Evolutionary conservation across 1,140 invertebrate species (phyloP).

Genomic region (Eufriesea mexicana): DNA sequence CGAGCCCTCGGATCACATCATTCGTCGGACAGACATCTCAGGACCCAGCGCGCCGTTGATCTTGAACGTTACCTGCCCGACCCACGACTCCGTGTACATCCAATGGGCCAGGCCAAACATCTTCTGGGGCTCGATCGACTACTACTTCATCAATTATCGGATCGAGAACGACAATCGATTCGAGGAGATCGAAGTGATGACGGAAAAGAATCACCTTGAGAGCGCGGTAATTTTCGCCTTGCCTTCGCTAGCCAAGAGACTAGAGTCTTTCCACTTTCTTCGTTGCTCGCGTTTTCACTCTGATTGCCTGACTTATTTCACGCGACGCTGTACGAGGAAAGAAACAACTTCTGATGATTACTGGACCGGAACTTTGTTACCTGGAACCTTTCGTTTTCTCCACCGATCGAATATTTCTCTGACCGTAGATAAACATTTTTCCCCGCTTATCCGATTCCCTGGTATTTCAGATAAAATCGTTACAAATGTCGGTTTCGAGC

Average conservation of each 20-base stretch:
- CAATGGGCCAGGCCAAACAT: slow-evolving; percentile 90
- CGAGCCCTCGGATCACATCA: slow-evolving; percentile 87
- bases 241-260: background rate
- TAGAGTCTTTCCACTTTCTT: slow-evolving; percentile 12
- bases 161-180: slow-evolving; percentile 84
- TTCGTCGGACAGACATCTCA: slow-evolving; percentile 90
- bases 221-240: slow-evolving; percentile 81
- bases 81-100: slow-evolving; percentile 88
- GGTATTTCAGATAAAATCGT: background rate
- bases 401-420: background rate
- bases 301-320: background rate
- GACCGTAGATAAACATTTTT: background rate
- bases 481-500: background rate
- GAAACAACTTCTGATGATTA: background rate
- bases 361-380: slow-evolving; percentile 5
- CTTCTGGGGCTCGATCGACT: slow-evolving; percentile 90
- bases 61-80: slow-evolving; percentile 91
- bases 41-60: slow-evolving; percentile 91
- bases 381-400: slow-evolving; percentile 16
- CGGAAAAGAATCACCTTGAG: slow-evolving; percentile 84
- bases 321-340: background rate
- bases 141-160: slow-evolving; percentile 90
- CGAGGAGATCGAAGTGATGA: slow-evolving; percentile 85
- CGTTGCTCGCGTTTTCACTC: background rate
- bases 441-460: background rate